Evolutionary conservation across 2,797 vertebrate species (phyloP).

Genomic region (Oreonectes daqikongensis): DNA sequence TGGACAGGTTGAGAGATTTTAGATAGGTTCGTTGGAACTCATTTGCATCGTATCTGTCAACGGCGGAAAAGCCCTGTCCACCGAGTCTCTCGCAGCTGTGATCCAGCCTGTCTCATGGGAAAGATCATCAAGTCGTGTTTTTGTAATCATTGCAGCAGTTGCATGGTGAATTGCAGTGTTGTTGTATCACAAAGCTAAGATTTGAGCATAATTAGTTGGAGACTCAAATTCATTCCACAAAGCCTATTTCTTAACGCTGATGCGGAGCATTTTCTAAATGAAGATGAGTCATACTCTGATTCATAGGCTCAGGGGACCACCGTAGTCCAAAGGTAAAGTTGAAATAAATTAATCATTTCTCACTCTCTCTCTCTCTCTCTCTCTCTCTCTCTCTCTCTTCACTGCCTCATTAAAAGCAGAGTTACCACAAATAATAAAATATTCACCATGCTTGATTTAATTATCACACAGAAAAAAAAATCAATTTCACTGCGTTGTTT

Average conservation of each 20-base stretch:
- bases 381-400: conserved; percentile 25
- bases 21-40: conserved; percentile 2
- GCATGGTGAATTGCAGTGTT: conserved; percentile 33
- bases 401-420: conserved; percentile 47
- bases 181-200: conserved; percentile 45
- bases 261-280: conserved; percentile 57
- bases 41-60: conserved; percentile 33
- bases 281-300: conserved; percentile 63
- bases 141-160: conserved; percentile 45
- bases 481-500: conserved; percentile 34
- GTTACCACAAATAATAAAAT: conserved; percentile 46
- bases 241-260: conserved; percentile 50
- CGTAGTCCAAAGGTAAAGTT: conserved; percentile 61
- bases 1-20: conserved; percentile 22
- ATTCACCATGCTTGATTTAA: conserved; percentile 46
- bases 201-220: conserved; percentile 55
- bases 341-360: conserved; percentile 57
- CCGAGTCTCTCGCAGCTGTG: conserved; percentile 9
- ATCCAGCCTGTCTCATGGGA: conserved; percentile 4
- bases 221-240: conserved; percentile 56
- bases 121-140: conserved; percentile 33
- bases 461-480: conserved; percentile 35
- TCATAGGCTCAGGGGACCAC: conserved; percentile 58
- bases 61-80: conserved; percentile 19
- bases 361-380: conserved; percentile 29